Evolutionary conservation across 2,888 invertebrate genomes (phyloP), one percentile per base, ranked within the genome.

Genomic region (Hirtodrosophila trivittata): DNA sequence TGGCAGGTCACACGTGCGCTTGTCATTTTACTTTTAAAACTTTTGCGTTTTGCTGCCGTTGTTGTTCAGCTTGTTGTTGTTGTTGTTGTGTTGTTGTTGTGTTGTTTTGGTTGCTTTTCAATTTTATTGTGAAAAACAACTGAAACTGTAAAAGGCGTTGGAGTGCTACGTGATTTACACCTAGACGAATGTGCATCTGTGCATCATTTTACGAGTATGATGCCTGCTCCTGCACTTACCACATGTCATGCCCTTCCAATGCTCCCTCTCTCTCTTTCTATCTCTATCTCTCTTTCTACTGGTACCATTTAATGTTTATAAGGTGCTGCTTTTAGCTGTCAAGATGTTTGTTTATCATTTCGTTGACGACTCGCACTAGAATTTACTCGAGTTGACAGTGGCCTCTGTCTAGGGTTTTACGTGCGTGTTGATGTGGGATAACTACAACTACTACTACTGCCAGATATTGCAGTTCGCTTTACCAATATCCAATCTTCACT

Each of bases 1-100:
- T 59, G 62, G 74, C 71, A 75, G 71, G 62, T 86, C 54, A 76
- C 80, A 80, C 80, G 80, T 80, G 80, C 80, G 66, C 76, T 69
- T 80, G 86, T 80, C 80, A 86, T 86, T 86, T 86, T 86, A 86
- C 80, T 86, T 86, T 83, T 58, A 75, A 80, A 80, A 80, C 76
- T 80, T 80, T 83, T 80, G 83, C 83, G 75, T 64, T 78, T 66
- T 70, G 75, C 77, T 69, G 60, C 45, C 72, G 66, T 62, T 65
- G 68, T 58, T 43, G 60, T 51, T 47, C 26, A 58, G 58, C 41
- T 60, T 60, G 46, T 47, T 57, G 42, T 41, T 38, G 35, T 16
- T 59, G 37, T 42, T 64, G 30, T 10, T 52, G 37, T 13, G 59
- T 9, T n/a, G 41, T 10, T 66, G 43, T 41, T 58, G 51, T 50